Evolutionary conservation across 2,113 vertebrate genomes (phyloP).

Genomic region (Prunella himalayana): DNA sequence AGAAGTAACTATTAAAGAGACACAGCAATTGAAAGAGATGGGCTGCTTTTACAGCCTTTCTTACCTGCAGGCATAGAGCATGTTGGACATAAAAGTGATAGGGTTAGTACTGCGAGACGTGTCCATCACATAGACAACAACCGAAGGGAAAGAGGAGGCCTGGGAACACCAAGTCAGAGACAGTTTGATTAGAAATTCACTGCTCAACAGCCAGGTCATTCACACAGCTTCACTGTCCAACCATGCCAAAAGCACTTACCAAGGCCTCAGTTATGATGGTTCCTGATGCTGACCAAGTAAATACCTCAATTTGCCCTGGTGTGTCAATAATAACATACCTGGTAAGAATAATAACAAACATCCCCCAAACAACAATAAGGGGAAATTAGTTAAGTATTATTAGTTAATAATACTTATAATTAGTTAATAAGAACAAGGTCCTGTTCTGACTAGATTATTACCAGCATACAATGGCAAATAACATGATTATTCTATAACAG

Average conservation of each 20-base stretch:
- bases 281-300: constrained; percentile 98
- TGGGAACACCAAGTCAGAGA: constrained; percentile 37
- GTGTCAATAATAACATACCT: constrained; percentile 97
- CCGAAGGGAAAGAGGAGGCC: constrained; percentile 93
- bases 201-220: neutral
- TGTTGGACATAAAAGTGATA: constrained; percentile 98
- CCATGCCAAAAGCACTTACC: constrained; percentile 65
- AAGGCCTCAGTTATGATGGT: constrained; percentile 96
- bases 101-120: constrained; percentile 93
- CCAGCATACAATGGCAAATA: neutral
- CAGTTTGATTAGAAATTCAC: neutral
- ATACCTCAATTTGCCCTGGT: constrained; percentile 96
- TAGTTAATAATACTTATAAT: too few relatives aligned
- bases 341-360: neutral
- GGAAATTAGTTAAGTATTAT: neutral
- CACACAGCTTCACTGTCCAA: neutral
- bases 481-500: neutral
- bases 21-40: neutral
- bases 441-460: neutral
- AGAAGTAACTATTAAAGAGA: neutral
- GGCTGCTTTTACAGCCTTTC: neutral
- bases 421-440: too few relatives aligned
- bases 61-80: constrained; percentile 98
- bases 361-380: neutral
- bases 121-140: constrained; percentile 97